phyloP scores from a whole-genome alignment of 2,888 invertebrate genomes.

The Eupithecia dodoneata region DNA sequence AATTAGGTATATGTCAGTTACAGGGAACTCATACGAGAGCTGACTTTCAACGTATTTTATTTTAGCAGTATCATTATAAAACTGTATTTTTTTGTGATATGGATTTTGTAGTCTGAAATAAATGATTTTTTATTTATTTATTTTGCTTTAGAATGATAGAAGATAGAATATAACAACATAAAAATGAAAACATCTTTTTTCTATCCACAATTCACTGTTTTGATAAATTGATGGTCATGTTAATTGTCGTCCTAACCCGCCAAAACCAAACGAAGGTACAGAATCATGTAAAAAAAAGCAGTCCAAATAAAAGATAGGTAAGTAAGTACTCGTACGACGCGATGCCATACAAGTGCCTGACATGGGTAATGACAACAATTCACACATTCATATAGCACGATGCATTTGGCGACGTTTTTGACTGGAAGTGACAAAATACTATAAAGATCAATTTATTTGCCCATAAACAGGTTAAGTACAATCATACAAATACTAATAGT shows the following conservation, averaged over 20 bases:
- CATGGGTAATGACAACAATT: slow-evolving; percentile 63
- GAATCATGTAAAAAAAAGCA: slow-evolving; percentile 17
- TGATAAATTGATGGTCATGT: background rate
- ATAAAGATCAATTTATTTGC: no score
- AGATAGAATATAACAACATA: background rate
- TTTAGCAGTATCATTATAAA: background rate
- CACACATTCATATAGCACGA: slow-evolving; percentile 54
- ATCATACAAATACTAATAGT: no score
- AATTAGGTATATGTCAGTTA: background rate
- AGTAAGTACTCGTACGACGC: slow-evolving; percentile 26
- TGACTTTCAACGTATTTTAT: background rate
- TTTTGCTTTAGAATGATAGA: background rate
- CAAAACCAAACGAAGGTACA: slow-evolving; percentile 3
- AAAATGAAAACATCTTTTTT: background rate
- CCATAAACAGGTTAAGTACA: no score
- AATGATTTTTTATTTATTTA: no score
- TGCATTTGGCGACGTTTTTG: slow-evolving; percentile 35
- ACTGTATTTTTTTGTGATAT: no score
- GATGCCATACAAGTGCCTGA: slow-evolving; percentile 61
- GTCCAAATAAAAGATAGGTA: slow-evolving; percentile 41
- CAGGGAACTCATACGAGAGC: background rate
- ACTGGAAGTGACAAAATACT: slow-evolving; percentile 27
- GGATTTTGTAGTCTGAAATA: no score
- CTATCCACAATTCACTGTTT: background rate
- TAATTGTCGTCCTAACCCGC: background rate